Percentiles rank a stretch among this genome's conserved stretches.
These are phyloP conservation scores for Papilio dardanus DNA, from an alignment of 1,140 invertebrate genomes.

Conservation along the genomic window DNA sequence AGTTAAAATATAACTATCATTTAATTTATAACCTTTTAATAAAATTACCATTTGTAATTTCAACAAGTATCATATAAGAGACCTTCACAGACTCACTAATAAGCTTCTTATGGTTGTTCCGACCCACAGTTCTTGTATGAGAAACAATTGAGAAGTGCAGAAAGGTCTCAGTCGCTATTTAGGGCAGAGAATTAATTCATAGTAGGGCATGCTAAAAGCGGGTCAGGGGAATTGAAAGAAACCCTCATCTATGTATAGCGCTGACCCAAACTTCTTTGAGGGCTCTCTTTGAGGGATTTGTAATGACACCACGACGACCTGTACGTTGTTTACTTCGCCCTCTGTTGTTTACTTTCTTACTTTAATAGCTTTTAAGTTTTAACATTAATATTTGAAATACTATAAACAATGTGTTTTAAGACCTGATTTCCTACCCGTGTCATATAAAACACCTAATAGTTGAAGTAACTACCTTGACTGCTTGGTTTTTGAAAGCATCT, in stretches of 20 bases:
- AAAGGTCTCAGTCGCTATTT: not conserved
- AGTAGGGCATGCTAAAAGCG: constrained; percentile 3
- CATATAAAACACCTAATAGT: too few species aligned
- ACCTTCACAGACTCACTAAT: too few species aligned
- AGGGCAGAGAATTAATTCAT: constrained; percentile 20
- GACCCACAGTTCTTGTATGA: not conserved
- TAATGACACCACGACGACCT: constrained; percentile 1
- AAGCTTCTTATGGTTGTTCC: not conserved
- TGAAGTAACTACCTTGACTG: too few species aligned
- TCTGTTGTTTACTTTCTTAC: not conserved
- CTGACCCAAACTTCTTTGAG: constrained; percentile 16
- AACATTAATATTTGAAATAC: not conserved
- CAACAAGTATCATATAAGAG: too few species aligned
- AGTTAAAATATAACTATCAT: too few species aligned
- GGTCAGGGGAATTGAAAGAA: constrained; percentile 20
- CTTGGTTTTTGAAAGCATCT: too few species aligned
- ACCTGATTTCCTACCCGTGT: too few species aligned
- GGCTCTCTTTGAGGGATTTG: constrained; percentile 17
- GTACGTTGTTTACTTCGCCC: not conserved
- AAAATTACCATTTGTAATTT: too few species aligned
- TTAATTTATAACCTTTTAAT: too few species aligned
- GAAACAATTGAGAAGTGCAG: not conserved
- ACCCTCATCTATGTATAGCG: constrained; percentile 20
- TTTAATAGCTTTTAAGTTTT: not conserved
- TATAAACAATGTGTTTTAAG: not conserved